Evolutionary conservation across 2,888 invertebrate genomes (phyloP).

Genomic region (Stomorhina lunata): DNA sequence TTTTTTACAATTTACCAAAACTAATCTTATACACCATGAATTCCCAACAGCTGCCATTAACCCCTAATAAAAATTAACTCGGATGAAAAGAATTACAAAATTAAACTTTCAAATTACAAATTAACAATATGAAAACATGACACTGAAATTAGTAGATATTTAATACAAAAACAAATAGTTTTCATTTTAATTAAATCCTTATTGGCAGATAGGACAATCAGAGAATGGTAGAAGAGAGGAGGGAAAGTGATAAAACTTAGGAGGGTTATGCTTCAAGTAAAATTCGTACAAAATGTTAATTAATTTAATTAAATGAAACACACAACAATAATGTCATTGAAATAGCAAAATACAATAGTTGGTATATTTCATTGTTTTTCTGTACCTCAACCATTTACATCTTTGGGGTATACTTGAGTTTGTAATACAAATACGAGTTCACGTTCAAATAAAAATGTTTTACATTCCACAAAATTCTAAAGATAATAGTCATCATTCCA

Average conservation of each 20-base stretch:
- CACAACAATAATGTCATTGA: constrained; percentile 14
- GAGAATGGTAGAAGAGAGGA: background rate
- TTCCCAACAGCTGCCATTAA: too few relatives aligned
- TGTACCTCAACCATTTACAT: background rate
- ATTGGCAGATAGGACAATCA: background rate
- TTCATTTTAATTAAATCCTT: constrained; percentile 14
- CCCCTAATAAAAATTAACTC: background rate
- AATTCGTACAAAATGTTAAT: constrained; percentile 19
- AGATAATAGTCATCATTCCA: background rate
- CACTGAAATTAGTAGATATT: background rate
- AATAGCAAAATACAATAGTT: background rate
- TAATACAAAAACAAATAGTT: background rate
- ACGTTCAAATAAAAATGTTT: background rate
- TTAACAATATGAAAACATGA: background rate
- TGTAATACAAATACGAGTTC: background rate
- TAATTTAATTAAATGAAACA: constrained; percentile 11
- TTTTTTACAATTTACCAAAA: too few relatives aligned
- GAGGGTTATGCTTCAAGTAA: background rate
- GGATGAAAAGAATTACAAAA: background rate
- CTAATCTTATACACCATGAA: too few relatives aligned
- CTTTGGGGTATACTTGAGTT: background rate
- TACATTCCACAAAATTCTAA: background rate
- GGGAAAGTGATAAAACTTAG: background rate
- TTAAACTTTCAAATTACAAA: background rate
- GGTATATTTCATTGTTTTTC: background rate